These are phyloP conservation scores for Apocheima hispidaria DNA, from an alignment of 2,888 invertebrate species.

Conservation along the genomic window DNA sequence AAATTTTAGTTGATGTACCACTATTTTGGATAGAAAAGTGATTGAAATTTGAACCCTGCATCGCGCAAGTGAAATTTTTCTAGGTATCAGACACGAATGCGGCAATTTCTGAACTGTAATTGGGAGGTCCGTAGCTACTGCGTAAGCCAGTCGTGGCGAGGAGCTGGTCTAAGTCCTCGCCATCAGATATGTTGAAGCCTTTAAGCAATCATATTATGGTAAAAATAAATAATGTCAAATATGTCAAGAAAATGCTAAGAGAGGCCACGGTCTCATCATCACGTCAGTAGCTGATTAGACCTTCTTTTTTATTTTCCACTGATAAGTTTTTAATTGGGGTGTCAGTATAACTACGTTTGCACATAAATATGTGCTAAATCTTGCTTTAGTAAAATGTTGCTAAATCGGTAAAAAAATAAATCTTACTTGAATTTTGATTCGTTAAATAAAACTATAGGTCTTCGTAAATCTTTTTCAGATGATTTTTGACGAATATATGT, in stretches of 20 bases:
- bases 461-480: no score
- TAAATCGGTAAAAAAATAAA: no score
- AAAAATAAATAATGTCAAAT: constrained; percentile 74
- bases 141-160: constrained; percentile 76
- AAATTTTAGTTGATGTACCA: neutral
- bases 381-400: no score
- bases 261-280: constrained; percentile 79
- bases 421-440: no score
- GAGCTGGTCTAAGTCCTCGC: constrained; percentile 79
- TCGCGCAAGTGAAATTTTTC: constrained; percentile 68
- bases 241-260: constrained; percentile 81
- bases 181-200: constrained; percentile 77
- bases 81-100: constrained; percentile 45
- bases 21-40: neutral
- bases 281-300: constrained; percentile 82
- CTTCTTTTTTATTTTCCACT: constrained; percentile 62
- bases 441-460: no score
- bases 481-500: no score
- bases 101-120: rapidly evolving
- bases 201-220: constrained; percentile 77
- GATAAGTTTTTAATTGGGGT: neutral
- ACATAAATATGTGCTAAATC: no score
- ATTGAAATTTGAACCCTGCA: constrained; percentile 59
- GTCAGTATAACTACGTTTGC: neutral
- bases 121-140: constrained; percentile 83